Evolutionary conservation across 2,797 vertebrate genomes (phyloP).

Genomic region (Valencia hispanica): DNA sequence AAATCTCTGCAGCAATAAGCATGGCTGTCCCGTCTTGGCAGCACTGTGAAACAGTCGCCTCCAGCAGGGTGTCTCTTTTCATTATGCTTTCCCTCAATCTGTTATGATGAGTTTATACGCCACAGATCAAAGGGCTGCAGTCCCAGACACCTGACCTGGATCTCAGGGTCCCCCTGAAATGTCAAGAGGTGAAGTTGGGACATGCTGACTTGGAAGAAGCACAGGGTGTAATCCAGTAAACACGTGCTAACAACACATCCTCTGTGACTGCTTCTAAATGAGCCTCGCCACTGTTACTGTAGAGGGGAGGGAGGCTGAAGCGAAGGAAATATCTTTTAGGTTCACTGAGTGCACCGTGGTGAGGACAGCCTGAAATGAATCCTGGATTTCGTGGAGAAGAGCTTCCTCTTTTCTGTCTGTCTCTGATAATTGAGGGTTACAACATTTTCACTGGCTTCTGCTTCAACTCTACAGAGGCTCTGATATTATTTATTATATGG

Average conservation of each 20-base stretch:
- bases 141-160: constrained; percentile 74
- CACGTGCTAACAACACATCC: constrained; percentile 69
- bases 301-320: not conserved
- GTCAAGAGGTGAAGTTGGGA: constrained; percentile 75
- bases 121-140: constrained; percentile 68
- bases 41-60: constrained; percentile 45
- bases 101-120: constrained; percentile 65
- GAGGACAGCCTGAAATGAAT: constrained; percentile 22
- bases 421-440: constrained; percentile 25
- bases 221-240: constrained; percentile 64
- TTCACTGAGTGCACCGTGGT: constrained; percentile 58
- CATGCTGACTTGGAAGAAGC: constrained; percentile 46
- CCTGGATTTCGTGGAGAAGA: constrained; percentile 27
- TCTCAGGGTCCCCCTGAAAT: constrained; percentile 72
- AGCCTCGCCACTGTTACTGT: constrained; percentile 31
- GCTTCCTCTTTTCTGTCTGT: constrained; percentile 12
- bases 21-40: constrained; percentile 50
- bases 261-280: constrained; percentile 57
- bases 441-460: constrained; percentile 33
- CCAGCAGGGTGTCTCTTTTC: constrained; percentile 69
- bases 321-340: constrained; percentile 31
- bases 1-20: constrained; percentile 55
- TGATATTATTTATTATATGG: constrained; percentile 58
- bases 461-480: constrained; percentile 30
- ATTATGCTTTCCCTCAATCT: constrained; percentile 70